These are phyloP conservation scores for Hiodon alosoides DNA, from an alignment of 2,113 vertebrate species.

Conservation along the genomic window DNA sequence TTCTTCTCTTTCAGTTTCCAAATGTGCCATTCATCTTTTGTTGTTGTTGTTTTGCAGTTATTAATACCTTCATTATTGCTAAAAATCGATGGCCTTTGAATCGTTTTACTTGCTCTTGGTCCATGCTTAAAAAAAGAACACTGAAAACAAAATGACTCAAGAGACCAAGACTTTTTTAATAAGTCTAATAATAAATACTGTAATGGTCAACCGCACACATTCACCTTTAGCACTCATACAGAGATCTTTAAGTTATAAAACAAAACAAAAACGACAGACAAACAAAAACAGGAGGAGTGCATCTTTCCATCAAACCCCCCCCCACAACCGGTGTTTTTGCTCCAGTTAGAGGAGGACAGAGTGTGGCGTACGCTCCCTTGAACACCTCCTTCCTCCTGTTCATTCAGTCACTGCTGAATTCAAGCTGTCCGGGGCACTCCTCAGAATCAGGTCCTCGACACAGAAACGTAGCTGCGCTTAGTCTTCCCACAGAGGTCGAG, in stretches of 20 bases:
- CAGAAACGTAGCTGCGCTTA: background rate
- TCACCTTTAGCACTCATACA: background rate
- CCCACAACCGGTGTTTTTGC: background rate
- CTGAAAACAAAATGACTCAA: slow-evolving; percentile 24
- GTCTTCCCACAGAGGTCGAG: background rate
- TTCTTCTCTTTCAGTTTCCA: background rate
- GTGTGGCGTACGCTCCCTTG: background rate
- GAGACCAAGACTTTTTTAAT: slow-evolving; percentile 31
- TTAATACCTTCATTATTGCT: slow-evolving; percentile 46
- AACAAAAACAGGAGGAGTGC: background rate
- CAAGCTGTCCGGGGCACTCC: background rate
- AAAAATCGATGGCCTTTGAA: slow-evolving; percentile 30
- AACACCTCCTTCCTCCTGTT: background rate
- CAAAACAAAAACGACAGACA: background rate
- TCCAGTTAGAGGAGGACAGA: background rate
- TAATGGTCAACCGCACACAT: background rate
- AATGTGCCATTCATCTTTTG: background rate
- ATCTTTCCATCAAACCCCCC: background rate
- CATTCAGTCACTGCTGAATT: background rate
- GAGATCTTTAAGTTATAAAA: background rate
- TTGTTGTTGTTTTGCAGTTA: slow-evolving; percentile 2
- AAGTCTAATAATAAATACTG: slow-evolving; percentile 28
- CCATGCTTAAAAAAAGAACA: slow-evolving; percentile 41
- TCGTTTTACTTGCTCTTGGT: slow-evolving; percentile 41
- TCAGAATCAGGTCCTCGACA: background rate